Conservation (phyloP, 2,888 invertebrate genomes). For the Ornithoptera alexandrae region DNA sequence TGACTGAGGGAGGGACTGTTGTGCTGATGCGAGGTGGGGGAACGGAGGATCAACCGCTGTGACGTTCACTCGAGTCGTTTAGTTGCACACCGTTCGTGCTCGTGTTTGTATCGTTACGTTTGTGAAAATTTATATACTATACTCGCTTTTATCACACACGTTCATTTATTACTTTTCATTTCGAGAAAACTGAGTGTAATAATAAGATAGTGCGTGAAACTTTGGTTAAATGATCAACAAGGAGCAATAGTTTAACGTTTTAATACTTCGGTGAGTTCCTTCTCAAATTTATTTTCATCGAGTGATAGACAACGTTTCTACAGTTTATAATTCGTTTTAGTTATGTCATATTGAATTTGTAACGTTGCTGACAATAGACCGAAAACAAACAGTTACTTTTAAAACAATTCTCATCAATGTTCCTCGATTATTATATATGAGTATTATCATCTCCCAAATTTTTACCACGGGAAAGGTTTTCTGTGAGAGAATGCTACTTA, state of each 20-base stretch:
- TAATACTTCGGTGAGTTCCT: conserved; percentile 51
- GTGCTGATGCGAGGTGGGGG: conserved; percentile 20
- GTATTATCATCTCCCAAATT: no score
- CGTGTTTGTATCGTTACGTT: conserved; percentile 14
- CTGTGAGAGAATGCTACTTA: no score
- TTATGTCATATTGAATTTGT: no score
- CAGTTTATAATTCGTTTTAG: neutral
- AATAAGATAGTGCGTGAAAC: conserved; percentile 54
- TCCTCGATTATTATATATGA: no score
- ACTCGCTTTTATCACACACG: conserved; percentile 39
- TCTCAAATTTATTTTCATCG: conserved; percentile 26
- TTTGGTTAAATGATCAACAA: conserved; percentile 35
- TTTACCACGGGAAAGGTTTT: no score
- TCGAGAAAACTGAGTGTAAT: conserved; percentile 72
- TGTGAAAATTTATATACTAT: conserved; percentile 19
- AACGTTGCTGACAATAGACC: no score
- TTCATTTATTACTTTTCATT: conserved; percentile 67
- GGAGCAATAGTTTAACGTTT: conserved; percentile 33
- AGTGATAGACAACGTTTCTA: conserved; percentile 1
- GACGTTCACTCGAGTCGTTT: conserved; percentile 34
- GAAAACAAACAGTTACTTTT: no score
- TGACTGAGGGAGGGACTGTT: neutral
- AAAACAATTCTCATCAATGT: no score
- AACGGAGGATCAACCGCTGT: conserved; percentile 49
- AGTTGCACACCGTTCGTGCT: conserved; percentile 48